Percentiles rank a stretch among this genome's conserved stretches.
Conservation (phyloP, 2,113 vertebrate genomes). For the Rutilus rutilus region DNA sequence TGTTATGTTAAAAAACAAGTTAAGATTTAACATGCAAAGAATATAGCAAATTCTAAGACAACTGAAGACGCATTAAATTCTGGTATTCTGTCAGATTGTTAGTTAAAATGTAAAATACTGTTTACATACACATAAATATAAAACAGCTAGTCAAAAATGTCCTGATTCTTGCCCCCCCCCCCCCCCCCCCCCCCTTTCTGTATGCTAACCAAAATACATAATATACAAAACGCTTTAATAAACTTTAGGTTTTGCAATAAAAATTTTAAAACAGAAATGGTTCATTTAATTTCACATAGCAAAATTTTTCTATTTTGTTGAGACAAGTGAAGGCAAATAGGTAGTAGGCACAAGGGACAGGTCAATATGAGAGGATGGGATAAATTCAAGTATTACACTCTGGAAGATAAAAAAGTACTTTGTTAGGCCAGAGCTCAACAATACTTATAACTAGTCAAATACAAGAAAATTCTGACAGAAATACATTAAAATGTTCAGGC, state of each 20-base stretch:
- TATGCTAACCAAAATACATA: constrained; percentile 54
- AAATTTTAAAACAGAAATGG: constrained; percentile 2
- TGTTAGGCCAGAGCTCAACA: constrained; percentile 2
- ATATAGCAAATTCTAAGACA: constrained; percentile 28
- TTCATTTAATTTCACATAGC: constrained; percentile 49
- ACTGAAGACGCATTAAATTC: constrained; percentile 17
- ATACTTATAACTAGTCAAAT: background rate
- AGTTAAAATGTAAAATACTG: constrained; percentile 55
- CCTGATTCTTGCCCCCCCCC: background rate
- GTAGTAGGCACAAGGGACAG: constrained; percentile 49
- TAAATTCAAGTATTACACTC: constrained; percentile 48
- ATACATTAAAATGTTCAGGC: background rate
- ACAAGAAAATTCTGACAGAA: constrained; percentile 2
- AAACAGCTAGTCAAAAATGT: constrained; percentile 39
- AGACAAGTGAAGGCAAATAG: constrained; percentile 43
- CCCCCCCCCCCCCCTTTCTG: constrained; percentile 9
- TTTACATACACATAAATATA: constrained; percentile 53
- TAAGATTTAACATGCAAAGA: constrained; percentile 40
- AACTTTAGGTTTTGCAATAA: background rate
- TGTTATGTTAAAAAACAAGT: constrained; percentile 37
- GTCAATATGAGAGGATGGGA: constrained; percentile 10
- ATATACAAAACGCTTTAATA: constrained; percentile 65
- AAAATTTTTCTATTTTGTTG: constrained; percentile 45
- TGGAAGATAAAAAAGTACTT: background rate
- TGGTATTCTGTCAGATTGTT: constrained; percentile 38